A percentile compares a stretch with the other conserved stretches of the same genome.
Evolutionary conservation across 1,140 invertebrate species (phyloP).

Genomic region (Homalodisca vitripennis): DNA sequence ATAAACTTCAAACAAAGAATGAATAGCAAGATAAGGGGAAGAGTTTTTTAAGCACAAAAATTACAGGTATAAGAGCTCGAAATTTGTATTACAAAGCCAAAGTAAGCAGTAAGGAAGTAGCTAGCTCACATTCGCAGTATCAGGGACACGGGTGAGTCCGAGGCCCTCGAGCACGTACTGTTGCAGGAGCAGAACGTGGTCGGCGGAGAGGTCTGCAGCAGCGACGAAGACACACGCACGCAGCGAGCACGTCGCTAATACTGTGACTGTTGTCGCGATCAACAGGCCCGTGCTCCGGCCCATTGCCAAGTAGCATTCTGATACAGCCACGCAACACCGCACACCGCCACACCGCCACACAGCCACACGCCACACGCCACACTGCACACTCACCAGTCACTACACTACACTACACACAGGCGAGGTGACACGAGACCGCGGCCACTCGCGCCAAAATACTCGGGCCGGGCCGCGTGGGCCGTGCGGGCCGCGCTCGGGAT

Average conservation of each 20-base stretch:
- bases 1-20: too few species aligned
- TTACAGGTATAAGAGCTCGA: too few species aligned
- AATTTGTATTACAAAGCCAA: too few species aligned
- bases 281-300: neutral
- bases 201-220: neutral
- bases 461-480: too few species aligned
- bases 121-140: neutral
- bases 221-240: neutral
- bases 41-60: too few species aligned
- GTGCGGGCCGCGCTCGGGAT: too few species aligned
- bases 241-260: neutral
- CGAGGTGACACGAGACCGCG: neutral
- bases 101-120: neutral
- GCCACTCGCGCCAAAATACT: too few species aligned
- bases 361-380: neutral
- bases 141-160: neutral
- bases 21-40: too few species aligned
- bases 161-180: slow-evolving; percentile 10
- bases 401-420: neutral
- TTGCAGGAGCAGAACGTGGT: slow-evolving; percentile 9
- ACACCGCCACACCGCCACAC: neutral
- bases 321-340: neutral
- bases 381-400: neutral
- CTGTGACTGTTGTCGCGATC: neutral
- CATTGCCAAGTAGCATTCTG: slow-evolving; percentile 12